Evolutionary conservation across 2,113 vertebrate species (phyloP).

Genomic region (Eclectus roratus): DNA sequence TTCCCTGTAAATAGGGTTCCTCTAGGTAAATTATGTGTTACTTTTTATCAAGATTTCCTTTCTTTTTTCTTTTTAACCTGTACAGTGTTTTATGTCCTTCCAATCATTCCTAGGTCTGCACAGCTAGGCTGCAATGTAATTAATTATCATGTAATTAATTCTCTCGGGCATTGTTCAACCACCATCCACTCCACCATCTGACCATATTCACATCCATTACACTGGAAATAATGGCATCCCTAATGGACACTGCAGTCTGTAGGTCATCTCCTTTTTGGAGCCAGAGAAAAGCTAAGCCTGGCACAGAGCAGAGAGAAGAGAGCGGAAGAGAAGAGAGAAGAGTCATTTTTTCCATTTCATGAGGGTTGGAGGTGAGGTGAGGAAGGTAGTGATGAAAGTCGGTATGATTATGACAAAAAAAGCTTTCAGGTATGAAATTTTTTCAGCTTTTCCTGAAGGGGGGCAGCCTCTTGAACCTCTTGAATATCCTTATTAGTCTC

Average conservation of each 20-base stretch:
- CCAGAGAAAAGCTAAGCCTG: not conserved
- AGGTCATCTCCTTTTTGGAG: not conserved
- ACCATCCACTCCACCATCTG: not conserved
- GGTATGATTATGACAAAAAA: not conserved
- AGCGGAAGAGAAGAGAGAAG: not conserved
- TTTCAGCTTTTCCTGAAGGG: not conserved
- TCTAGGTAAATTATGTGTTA: not conserved
- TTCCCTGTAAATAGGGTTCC: not conserved
- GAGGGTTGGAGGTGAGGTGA: not conserved
- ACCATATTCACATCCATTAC: not conserved
- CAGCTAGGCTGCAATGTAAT: not conserved
- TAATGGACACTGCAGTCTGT: not conserved
- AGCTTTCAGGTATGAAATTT: not conserved
- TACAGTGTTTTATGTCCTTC: not conserved
- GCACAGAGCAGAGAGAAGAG: not conserved
- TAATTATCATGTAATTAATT: not conserved
- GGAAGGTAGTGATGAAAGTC: not conserved
- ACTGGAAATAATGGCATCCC: not conserved
- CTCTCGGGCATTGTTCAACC: not conserved
- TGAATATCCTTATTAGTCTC: slow-evolving; percentile 34
- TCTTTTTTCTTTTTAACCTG: not conserved
- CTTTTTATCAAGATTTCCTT: not conserved
- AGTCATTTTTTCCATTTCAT: not conserved
- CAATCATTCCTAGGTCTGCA: not conserved
- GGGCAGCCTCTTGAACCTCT: slow-evolving; percentile 17